phyloP scores from a whole-genome alignment of 1,140 invertebrate genomes.

The Tetramorium parvispinum region DNA sequence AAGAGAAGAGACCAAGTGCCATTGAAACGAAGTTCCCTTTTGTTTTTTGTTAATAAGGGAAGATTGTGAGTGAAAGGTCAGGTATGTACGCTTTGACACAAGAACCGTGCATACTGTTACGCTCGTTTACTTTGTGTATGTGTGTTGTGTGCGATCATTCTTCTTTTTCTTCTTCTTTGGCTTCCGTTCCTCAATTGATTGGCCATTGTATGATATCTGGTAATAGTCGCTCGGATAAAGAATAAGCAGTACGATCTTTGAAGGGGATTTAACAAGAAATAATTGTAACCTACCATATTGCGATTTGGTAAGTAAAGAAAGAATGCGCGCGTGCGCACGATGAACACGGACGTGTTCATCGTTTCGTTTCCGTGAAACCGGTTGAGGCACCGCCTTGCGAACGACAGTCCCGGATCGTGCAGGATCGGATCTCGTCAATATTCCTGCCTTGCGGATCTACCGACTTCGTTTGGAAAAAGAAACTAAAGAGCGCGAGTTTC shows the following conservation, averaged over 20 bases:
- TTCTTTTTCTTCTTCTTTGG: too few relatives aligned
- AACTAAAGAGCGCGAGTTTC: not conserved
- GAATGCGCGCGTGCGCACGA: not conserved
- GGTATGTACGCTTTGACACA: not conserved
- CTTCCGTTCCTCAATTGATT: too few relatives aligned
- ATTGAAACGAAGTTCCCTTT: not conserved
- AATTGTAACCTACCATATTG: slow-evolving; percentile 7
- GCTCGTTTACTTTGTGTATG: not conserved
- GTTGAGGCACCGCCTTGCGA: slow-evolving; percentile 12
- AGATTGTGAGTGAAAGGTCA: not conserved
- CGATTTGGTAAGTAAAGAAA: slow-evolving; percentile 23
- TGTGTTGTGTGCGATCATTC: not conserved
- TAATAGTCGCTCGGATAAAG: not conserved
- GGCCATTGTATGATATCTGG: not conserved
- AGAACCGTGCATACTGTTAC: not conserved
- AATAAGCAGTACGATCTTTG: too few relatives aligned
- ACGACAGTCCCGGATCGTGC: not conserved
- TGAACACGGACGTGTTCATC: not conserved
- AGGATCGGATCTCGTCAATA: not conserved
- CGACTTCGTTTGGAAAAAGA: too few relatives aligned
- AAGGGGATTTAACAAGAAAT: not conserved
- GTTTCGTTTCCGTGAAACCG: slow-evolving; percentile 38
- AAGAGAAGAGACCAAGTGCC: not conserved
- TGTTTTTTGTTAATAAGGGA: not conserved
- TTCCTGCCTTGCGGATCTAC: too few relatives aligned